Conservation (phyloP, 2,888 invertebrate genomes). For the Petrolisthes manimaculis region DNA sequence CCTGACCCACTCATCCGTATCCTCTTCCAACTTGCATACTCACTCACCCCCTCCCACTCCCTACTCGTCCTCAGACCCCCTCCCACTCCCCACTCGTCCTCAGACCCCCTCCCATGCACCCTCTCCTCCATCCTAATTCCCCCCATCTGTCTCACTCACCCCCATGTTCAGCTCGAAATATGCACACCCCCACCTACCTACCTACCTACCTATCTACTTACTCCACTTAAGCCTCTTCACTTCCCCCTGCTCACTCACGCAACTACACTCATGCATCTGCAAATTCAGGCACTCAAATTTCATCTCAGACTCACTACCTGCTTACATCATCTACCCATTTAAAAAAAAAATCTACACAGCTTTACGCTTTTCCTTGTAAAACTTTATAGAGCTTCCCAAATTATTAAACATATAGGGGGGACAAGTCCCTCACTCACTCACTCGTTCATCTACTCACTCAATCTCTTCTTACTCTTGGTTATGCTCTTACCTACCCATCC, state of each 20-base stretch:
- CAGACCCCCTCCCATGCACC: background rate
- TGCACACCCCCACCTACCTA: background rate
- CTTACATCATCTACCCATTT: too few relatives aligned
- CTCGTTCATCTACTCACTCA: too few relatives aligned
- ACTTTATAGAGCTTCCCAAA: too few relatives aligned
- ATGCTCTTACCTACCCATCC: too few relatives aligned
- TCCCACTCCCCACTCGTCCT: background rate
- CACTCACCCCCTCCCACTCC: background rate
- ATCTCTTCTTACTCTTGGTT: conserved; percentile 20
- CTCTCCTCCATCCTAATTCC: background rate
- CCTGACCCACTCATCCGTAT: background rate
- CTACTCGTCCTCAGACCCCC: background rate
- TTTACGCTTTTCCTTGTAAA: too few relatives aligned
- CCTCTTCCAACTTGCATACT: background rate
- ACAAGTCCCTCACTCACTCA: conserved; percentile 13
- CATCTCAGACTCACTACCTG: too few relatives aligned
- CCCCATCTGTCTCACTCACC: background rate
- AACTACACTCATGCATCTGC: background rate
- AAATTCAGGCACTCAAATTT: conserved; percentile 13
- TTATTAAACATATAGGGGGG: too few relatives aligned
- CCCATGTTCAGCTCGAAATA: background rate
- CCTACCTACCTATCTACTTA: background rate
- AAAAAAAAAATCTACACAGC: too few relatives aligned
- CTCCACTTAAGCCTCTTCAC: background rate
- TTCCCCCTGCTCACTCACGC: background rate